Percentiles rank a stretch among this genome's conserved stretches.
These are phyloP conservation scores for Agrotis clavis DNA, from an alignment of 2,888 invertebrate genomes.

Conservation along the genomic window DNA sequence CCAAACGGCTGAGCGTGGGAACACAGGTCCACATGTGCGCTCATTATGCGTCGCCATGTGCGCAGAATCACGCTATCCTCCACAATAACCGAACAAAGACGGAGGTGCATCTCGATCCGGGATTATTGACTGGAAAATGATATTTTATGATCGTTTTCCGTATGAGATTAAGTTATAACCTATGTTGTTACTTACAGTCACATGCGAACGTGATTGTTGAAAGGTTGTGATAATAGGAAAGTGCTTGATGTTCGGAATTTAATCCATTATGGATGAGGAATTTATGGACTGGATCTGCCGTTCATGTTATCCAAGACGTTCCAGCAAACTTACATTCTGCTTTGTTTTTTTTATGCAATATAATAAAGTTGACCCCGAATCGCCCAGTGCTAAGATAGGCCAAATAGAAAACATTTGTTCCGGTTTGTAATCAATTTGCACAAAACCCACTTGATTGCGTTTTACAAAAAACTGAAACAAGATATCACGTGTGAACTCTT, in stretches of 20 bases:
- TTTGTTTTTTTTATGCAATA: not conserved
- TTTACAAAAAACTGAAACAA: slow-evolving; percentile 21
- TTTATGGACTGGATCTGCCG: not conserved
- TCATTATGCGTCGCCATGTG: slow-evolving; percentile 62
- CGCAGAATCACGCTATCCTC: slow-evolving; percentile 8
- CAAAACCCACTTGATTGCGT: slow-evolving; percentile 3
- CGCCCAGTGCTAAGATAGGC: not conserved
- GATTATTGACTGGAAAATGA: slow-evolving; percentile 13
- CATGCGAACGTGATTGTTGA: not conserved
- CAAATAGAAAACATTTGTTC: not conserved
- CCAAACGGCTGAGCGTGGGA: slow-evolving; percentile 43
- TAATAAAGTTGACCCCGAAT: not conserved
- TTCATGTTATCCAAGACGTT: not conserved
- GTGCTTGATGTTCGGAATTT: not conserved
- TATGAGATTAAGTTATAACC: slow-evolving; percentile 3
- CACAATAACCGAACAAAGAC: slow-evolving; percentile 17
- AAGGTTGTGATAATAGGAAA: not conserved
- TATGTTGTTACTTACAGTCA: not conserved
- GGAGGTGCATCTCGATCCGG: slow-evolving; percentile 16
- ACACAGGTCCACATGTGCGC: slow-evolving; percentile 54
- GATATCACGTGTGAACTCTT: slow-evolving; percentile 8
- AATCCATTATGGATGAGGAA: slow-evolving; percentile 1
- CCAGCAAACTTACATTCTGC: not conserved
- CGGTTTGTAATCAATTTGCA: not conserved
- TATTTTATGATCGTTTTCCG: slow-evolving; percentile 30